Base-by-base conservation (phyloP, 2,888 invertebrate genomes). In the Molorchus minor region DNA sequence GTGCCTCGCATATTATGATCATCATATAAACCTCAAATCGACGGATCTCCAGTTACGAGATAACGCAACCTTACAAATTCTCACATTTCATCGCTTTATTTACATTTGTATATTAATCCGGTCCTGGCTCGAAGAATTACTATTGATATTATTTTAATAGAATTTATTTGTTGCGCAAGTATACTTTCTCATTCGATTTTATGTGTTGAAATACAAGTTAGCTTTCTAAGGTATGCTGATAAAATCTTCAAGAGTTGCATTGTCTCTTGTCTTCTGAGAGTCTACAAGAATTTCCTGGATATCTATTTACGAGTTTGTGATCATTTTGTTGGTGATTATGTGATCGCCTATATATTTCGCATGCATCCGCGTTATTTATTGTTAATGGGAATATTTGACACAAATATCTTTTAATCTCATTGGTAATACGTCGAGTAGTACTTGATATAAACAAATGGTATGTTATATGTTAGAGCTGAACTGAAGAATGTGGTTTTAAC, bases 101-200 rank as follows among this genome's bases (percentile, higher is more conserved):
- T n/a, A n/a, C n/a, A n/a, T n/a, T n/a, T n/a, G n/a, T 61, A 57
- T n/a, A 38, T 40, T 7, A 51, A 64, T 44, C 44, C 45, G 51
- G 38, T 3, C 7, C 49, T 49, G 49, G n/a, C 4, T 38, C 25
- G 10, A 12, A 56, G 46, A 41, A 57, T 44, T 58, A 56, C 54
- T 64, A 62, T 53, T 69, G 69, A 69, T 69, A 69, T 64, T 58
- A 66, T 65, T 68, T 71, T 67, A 71, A 68, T 67, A 62, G 67
- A 67, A 67, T 67, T 67, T 62, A 65, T 61, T 61, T 63, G 67
- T 72, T 70, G 70, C 63, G 64, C 65, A 71, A 69, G 58, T 54
- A 56, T 54, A 69, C 70, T 70, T 70, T 70, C 70, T 65, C n/a
- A n/a, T n/a, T n/a, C 68, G 65, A 61, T 57, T 65, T 58, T 53